Evolutionary conservation across 1,140 invertebrate genomes (phyloP), one percentile per base, ranked within the genome.

Genomic region (Cotesia vestalis): DNA sequence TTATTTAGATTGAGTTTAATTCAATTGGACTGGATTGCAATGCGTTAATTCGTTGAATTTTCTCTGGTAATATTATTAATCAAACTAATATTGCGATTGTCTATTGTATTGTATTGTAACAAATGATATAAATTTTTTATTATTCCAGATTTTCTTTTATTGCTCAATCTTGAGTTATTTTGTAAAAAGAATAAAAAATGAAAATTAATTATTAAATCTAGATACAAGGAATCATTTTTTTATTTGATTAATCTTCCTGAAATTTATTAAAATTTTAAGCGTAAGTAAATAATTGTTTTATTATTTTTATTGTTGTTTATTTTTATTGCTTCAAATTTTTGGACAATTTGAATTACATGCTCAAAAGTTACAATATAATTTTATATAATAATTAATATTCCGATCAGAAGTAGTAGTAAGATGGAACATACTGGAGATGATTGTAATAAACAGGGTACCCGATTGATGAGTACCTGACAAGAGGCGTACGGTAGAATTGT

Each of bases 131-230:
- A 72, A 69, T 73, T 70, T 73, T 73, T 73, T 66, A 72, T 75
- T 74, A 66, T 71, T 73, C 70, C 70, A 70, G 14, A 69, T 66
- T 67, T 64, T 74, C 76, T 82, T 81, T 75, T 76, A 81, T 82
- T 82, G 80, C 82, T 80, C 76, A 66, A 74, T 74, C 73, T 76
- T 76, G 69, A 76, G 76, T 83, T 83, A 80, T 84, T 84, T 84
- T 84, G 78, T 82, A 84, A 55, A 55, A 55, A 55, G 53, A 55
- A 55, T 55, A 83, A 81, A 79, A 80, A 75, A 84, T 82, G 80
- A 83, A 82, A 83, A 81, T 53, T 40, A 74, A 38, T 38, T 53
- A 68, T 51, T 20, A 46, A 59, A 40, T 17, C n/a, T 71, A 73
- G 57, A 70, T 12, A 70, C 27, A 70, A 66, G 60, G 27, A 27